Conservation (phyloP, 2,888 invertebrate genomes). For the Uropetala carovei region DNA sequence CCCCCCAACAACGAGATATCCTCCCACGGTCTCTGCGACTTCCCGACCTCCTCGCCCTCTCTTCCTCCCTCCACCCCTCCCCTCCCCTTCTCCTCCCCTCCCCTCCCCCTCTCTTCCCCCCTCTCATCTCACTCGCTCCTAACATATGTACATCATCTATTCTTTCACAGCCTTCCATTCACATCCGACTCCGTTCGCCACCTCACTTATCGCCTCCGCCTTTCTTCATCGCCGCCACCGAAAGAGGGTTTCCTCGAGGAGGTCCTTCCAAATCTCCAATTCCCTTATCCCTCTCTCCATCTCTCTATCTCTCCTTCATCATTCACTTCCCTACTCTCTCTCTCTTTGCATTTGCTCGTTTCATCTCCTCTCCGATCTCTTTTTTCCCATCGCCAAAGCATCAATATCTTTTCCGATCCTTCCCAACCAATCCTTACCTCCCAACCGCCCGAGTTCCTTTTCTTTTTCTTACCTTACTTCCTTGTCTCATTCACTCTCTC, state of each 20-base stretch:
- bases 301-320: neutral
- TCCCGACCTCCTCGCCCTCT: neutral
- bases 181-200: neutral
- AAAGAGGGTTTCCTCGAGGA: neutral
- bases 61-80: neutral
- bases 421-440: neutral
- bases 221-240: neutral
- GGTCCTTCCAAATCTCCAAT: conserved; percentile 8
- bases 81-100: neutral
- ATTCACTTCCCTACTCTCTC: conserved; percentile 5
- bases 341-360: neutral
- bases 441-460: neutral
- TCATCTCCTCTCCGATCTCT: neutral
- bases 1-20: neutral
- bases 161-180: neutral
- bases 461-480: neutral
- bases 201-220: conserved; percentile 16
- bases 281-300: neutral
- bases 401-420: too few species aligned
- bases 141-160: conserved; percentile 13
- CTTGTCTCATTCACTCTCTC: neutral
- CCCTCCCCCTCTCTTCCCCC: neutral
- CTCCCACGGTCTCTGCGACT: neutral
- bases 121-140: neutral
- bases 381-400: too few species aligned